Evolutionary conservation across 2,113 vertebrate genomes (phyloP).

Genomic region (Cyanoderma ruficeps): DNA sequence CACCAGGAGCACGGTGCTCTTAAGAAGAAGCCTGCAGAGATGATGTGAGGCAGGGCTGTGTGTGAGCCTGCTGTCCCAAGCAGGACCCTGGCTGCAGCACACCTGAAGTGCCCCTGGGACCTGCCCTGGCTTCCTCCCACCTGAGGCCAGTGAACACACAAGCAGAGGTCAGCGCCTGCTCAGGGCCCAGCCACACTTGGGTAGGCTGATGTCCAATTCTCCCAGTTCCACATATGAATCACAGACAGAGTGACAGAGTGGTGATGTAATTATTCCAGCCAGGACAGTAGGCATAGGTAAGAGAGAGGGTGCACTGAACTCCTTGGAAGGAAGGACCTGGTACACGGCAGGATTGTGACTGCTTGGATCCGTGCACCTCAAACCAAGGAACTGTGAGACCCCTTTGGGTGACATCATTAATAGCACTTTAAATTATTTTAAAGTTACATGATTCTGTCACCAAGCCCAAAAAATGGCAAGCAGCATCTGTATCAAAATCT

Average conservation of each 20-base stretch:
- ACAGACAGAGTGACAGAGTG: fast-evolving
- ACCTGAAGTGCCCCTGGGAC: not conserved
- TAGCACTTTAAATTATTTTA: not conserved
- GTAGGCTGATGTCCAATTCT: not conserved
- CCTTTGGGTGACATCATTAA: not conserved
- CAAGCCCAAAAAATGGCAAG: not conserved
- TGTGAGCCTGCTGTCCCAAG: not conserved
- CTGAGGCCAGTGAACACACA: not conserved
- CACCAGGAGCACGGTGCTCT: not conserved
- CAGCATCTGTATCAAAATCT: not conserved
- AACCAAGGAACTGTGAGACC: not conserved
- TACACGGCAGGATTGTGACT: not conserved
- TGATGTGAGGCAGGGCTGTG: not conserved
- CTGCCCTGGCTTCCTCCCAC: not conserved
- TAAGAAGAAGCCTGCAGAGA: not conserved
- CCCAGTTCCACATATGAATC: not conserved
- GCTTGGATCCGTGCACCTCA: not conserved
- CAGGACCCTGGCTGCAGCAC: not conserved
- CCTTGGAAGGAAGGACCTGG: not conserved
- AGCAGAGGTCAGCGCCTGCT: not conserved
- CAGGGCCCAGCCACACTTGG: not conserved
- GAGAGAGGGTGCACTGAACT: not conserved
- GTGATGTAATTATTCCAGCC: not conserved
- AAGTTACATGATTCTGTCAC: not conserved
- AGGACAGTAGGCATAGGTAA: not conserved